A percentile compares a stretch with the other conserved stretches of the same genome.
Conservation (phyloP, 2,888 invertebrate species). For the Drosophila cognata region DNA sequence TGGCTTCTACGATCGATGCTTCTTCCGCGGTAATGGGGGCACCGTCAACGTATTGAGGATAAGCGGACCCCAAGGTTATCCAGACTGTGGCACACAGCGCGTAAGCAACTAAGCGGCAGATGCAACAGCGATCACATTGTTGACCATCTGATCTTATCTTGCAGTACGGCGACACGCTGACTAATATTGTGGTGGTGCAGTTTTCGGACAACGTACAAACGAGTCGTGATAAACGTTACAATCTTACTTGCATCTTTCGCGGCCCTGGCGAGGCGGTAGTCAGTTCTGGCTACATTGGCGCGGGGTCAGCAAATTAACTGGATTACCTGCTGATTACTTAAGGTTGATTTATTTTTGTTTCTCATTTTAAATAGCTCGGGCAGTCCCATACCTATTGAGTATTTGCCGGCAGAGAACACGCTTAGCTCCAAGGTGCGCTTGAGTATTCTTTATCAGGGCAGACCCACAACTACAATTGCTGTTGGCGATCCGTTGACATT, state of each 20-base stretch:
- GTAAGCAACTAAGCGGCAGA: constrained; percentile 84
- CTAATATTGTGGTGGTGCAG: constrained; percentile 96
- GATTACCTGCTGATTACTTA: constrained; percentile 18
- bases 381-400: constrained; percentile 96
- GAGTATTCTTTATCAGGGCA: constrained; percentile 93
- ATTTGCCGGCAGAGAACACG: constrained; percentile 95
- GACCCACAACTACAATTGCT: constrained; percentile 96
- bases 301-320: constrained; percentile 88
- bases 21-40: constrained; percentile 95
- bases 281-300: constrained; percentile 96
- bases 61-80: constrained; percentile 96
- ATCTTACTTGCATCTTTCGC: constrained; percentile 95
- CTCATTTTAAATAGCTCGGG: constrained; percentile 88
- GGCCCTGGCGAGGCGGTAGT: constrained; percentile 97
- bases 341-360: background rate
- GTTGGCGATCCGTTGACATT: constrained; percentile 96
- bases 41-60: constrained; percentile 93
- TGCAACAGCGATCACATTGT: constrained; percentile 3
- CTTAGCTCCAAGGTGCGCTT: constrained; percentile 94
- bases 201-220: constrained; percentile 97
- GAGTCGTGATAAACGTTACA: constrained; percentile 94
- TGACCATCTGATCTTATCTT: constrained; percentile 11
- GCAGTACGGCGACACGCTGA: constrained; percentile 96
- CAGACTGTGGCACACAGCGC: constrained; percentile 95
- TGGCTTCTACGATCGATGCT: constrained; percentile 95